These are phyloP conservation scores for Micromussa lordhowensis DNA, from an alignment of 92 coral and sea anemone genomes.

Conservation along the genomic window DNA sequence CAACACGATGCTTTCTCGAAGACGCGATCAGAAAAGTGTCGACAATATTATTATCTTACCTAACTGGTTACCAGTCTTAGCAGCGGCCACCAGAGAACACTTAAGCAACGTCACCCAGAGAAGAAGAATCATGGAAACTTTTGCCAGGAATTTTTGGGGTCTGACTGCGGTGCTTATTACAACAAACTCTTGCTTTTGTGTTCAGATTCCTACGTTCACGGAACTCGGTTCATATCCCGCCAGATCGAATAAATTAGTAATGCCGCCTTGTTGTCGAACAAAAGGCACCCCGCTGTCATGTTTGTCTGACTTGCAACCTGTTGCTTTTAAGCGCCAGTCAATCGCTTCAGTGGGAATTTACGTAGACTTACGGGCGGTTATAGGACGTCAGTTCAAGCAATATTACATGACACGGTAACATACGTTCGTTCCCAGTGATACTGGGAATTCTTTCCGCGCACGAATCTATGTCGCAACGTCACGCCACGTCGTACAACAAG, in stretches of 20 bases:
- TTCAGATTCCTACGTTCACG: not conserved
- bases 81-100: slow-evolving; percentile 5
- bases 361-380: not conserved
- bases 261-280: not conserved
- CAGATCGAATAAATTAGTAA: slow-evolving; percentile 7
- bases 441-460: too few species aligned
- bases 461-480: too few species aligned
- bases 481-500: too few species aligned
- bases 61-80: not conserved
- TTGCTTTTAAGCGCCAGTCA: not conserved
- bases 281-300: not conserved
- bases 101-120: not conserved
- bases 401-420: too few species aligned
- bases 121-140: not conserved
- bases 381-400: too few species aligned
- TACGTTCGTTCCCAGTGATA: too few species aligned
- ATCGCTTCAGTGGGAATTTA: not conserved
- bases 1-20: not conserved
- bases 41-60: slow-evolving; percentile 20
- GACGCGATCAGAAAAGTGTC: not conserved
- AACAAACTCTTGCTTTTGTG: not conserved
- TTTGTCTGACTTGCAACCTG: slow-evolving; percentile 6
- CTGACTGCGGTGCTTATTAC: not conserved
- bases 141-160: too few species aligned
- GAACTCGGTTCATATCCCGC: not conserved